Percentiles rank a stretch among this genome's conserved stretches.
Conservation (phyloP, 2,888 invertebrate species). For the Pachydiplax longipennis region DNA sequence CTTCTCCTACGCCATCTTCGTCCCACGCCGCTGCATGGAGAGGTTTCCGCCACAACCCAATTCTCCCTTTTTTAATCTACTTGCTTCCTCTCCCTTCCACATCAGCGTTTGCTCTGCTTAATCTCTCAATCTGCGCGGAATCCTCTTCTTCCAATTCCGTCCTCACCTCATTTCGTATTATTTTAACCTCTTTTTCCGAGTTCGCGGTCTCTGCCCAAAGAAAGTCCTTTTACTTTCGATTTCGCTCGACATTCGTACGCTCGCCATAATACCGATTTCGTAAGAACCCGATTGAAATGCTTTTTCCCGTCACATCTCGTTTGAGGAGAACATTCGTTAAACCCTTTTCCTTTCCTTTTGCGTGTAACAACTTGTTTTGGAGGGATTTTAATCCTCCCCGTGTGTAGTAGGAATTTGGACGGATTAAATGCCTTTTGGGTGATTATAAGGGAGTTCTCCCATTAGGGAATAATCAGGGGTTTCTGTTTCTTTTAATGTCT, state of each 20-base stretch:
- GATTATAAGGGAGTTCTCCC: not conserved
- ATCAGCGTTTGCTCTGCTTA: not conserved
- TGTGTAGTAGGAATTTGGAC: too few relatives aligned
- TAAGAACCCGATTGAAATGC: not conserved
- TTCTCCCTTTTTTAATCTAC: not conserved
- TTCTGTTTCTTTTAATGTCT: too few relatives aligned
- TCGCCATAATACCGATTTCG: not conserved
- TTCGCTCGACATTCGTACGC: not conserved
- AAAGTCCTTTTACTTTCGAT: not conserved
- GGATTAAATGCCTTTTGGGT: too few relatives aligned
- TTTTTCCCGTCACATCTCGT: not conserved
- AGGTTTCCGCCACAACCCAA: too few relatives aligned
- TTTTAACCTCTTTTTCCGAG: not conserved
- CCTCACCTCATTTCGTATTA: not conserved
- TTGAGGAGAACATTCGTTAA: too few relatives aligned
- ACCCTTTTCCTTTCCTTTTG: too few relatives aligned
- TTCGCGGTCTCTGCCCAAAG: not conserved
- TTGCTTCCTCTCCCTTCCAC: not conserved
- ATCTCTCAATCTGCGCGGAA: not conserved
- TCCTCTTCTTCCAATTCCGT: not conserved
- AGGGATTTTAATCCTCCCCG: too few relatives aligned
- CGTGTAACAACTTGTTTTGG: too few relatives aligned
- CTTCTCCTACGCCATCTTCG: too few relatives aligned
- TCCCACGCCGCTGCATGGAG: too few relatives aligned
- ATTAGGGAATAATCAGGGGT: not conserved